Conservation (phyloP, 2,888 invertebrate species). For the Caradrina clavipalpis region DNA sequence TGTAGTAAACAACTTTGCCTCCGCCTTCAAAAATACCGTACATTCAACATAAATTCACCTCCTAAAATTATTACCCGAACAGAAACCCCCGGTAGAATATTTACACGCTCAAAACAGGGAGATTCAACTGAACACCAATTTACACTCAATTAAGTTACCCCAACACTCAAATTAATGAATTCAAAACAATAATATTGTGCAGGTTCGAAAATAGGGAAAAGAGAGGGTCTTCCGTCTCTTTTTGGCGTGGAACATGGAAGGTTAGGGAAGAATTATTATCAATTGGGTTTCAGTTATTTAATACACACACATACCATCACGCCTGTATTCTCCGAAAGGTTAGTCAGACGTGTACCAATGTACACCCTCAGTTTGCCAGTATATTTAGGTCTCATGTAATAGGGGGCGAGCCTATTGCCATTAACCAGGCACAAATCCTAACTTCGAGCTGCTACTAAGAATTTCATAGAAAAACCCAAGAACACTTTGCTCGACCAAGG, state of each 20-base stretch:
- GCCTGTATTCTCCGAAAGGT: too few species aligned
- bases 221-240: conserved; percentile 13
- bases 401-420: too few species aligned
- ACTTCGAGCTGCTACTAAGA: too few species aligned
- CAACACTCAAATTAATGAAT: conserved; percentile 51
- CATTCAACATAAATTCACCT: not conserved
- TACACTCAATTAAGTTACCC: conserved; percentile 47
- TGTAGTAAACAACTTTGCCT: not conserved
- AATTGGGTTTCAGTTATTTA: too few species aligned
- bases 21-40: not conserved
- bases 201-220: not conserved
- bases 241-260: not conserved
- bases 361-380: too few species aligned
- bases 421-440: too few species aligned
- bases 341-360: too few species aligned
- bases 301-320: too few species aligned
- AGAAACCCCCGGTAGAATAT: conserved; percentile 12
- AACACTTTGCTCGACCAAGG: too few species aligned
- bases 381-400: too few species aligned
- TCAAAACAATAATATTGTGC: conserved; percentile 55
- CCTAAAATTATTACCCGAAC: conserved; percentile 15
- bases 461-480: too few species aligned
- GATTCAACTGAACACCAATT: conserved; percentile 40
- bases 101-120: conserved; percentile 31
- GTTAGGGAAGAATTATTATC: not conserved